These are phyloP conservation scores for Drosophila mercatorum DNA, from an alignment of 2,888 invertebrate species.

Conservation along the genomic window DNA sequence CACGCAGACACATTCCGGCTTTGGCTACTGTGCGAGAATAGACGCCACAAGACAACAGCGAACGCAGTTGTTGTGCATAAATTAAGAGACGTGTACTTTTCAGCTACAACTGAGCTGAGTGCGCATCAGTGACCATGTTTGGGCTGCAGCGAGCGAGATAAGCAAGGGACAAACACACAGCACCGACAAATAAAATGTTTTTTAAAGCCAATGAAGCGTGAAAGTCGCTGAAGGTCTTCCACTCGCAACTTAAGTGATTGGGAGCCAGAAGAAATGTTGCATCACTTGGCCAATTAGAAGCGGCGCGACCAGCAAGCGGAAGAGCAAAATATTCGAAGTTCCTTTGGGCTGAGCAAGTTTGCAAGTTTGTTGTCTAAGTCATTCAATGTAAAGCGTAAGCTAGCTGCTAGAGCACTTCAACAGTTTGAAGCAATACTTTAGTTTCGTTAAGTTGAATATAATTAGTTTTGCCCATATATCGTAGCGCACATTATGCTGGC, in stretches of 20 bases:
- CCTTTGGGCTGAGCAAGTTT: not conserved
- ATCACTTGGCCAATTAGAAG: constrained; percentile 30
- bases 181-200: constrained; percentile 30
- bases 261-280: constrained; percentile 34
- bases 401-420: constrained; percentile 11
- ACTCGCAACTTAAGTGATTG: constrained; percentile 33
- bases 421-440: not conserved
- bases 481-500: no score
- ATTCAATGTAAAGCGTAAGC: not conserved
- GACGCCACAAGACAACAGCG: not conserved
- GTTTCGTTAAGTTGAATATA: not conserved
- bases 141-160: constrained; percentile 49
- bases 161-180: constrained; percentile 53
- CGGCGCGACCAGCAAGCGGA: constrained; percentile 16
- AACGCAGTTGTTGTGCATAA: constrained; percentile 51
- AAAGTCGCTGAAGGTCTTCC: constrained; percentile 73
- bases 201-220: constrained; percentile 69
- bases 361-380: constrained; percentile 19
- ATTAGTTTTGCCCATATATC: no score
- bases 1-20: constrained; percentile 21
- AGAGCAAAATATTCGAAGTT: constrained; percentile 6
- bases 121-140: constrained; percentile 63
- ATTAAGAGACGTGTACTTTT: constrained; percentile 55
- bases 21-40: constrained; percentile 36
- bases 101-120: constrained; percentile 46